phyloP scores from a whole-genome alignment of 2,888 invertebrate species.

The Cheilosia soror region DNA sequence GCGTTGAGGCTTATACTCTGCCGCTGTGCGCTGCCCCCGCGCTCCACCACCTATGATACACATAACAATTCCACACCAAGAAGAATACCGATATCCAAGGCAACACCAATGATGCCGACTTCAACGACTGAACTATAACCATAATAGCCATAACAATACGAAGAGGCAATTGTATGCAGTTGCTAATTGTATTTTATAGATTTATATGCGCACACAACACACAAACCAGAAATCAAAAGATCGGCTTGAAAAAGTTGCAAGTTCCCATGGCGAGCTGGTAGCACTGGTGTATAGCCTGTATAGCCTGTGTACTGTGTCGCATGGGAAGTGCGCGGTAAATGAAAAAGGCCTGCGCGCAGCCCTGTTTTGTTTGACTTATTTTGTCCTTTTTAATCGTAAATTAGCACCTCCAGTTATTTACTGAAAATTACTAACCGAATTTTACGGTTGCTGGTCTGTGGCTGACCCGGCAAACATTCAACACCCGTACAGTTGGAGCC shows the following conservation, averaged over 20 bases:
- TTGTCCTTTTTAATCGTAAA: conserved; percentile 76
- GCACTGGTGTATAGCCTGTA: neutral
- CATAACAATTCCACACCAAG: conserved; percentile 29
- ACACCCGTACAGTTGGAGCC: conserved; percentile 6
- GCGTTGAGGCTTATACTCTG: neutral
- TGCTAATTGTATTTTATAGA: conserved; percentile 73
- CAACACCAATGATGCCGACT: conserved; percentile 65
- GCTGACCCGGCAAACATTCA: conserved; percentile 69
- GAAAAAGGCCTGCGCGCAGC: conserved; percentile 19
- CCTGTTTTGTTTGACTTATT: conserved; percentile 71
- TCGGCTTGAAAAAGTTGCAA: conserved; percentile 20
- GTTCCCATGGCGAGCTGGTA: conserved; percentile 61
- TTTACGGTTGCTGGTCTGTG: conserved; percentile 73
- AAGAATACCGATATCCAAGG: conserved; percentile 9
- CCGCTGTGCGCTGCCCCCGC: neutral
- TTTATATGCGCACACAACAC: conserved; percentile 44
- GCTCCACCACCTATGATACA: conserved; percentile 12
- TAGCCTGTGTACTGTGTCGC: neutral
- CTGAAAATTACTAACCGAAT: conserved; percentile 75
- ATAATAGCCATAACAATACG: conserved; percentile 72
- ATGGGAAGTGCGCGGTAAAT: conserved; percentile 44
- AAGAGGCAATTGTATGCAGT: conserved; percentile 65
- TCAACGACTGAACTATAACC: conserved; percentile 72
- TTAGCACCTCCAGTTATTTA: conserved; percentile 74
- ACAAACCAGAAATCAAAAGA: conserved; percentile 64